Evolutionary conservation across 2,113 vertebrate species (phyloP).

Genomic region (Erinaceus europaeus): DNA sequence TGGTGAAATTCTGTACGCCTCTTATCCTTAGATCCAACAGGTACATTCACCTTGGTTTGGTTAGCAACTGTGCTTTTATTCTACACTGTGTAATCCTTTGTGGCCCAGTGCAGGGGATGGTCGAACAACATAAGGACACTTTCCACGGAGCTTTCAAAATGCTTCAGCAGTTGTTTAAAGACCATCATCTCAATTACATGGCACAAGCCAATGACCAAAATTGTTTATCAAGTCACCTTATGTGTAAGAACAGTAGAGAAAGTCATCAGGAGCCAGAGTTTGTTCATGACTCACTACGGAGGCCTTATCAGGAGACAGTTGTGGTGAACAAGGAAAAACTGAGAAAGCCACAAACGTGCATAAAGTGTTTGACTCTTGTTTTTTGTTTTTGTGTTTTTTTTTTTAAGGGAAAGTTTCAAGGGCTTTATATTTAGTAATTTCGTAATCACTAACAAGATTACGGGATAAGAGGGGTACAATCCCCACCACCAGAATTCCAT

Average conservation of each 20-base stretch:
- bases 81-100: slow-evolving; percentile 84
- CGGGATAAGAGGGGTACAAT: too few relatives aligned
- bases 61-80: slow-evolving; percentile 52
- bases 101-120: slow-evolving; percentile 76
- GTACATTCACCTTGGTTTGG: slow-evolving; percentile 83
- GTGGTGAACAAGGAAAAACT: not conserved
- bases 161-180: slow-evolving; percentile 79
- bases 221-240: not conserved
- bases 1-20: slow-evolving; percentile 84
- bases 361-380: too few relatives aligned
- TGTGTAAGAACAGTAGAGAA: not conserved
- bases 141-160: slow-evolving; percentile 82
- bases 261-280: not conserved
- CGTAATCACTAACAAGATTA: too few relatives aligned
- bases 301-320: not conserved
- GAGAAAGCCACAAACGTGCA: not conserved
- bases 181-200: slow-evolving; percentile 30
- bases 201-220: slow-evolving; percentile 4
- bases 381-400: too few relatives aligned
- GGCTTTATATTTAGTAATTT: too few relatives aligned
- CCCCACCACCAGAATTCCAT: too few relatives aligned
- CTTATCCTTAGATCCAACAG: slow-evolving; percentile 84
- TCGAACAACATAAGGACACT: slow-evolving; percentile 78
- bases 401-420: too few relatives aligned
- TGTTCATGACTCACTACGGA: not conserved